Evolutionary conservation across 2,113 vertebrate genomes (phyloP).

Genomic region (Macheiramphus alcinus): DNA sequence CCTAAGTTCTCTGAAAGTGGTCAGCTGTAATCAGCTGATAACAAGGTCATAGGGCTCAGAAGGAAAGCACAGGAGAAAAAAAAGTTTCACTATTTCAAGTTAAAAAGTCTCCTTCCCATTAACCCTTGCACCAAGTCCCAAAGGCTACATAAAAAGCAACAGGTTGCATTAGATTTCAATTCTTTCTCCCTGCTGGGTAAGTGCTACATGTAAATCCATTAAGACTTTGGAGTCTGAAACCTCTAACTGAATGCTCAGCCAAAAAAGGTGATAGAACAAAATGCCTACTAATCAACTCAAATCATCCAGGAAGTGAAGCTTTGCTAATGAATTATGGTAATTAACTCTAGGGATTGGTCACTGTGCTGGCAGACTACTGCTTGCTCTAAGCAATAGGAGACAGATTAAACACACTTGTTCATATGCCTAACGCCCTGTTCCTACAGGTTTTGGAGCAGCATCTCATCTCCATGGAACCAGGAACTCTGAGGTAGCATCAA

Average conservation of each 20-base stretch:
- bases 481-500: not conserved
- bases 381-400: not conserved
- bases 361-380: not conserved
- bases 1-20: not conserved
- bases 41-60: not conserved
- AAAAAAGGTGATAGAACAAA: slow-evolving; percentile 21
- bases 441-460: not conserved
- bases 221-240: not conserved
- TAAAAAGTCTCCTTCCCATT: not conserved
- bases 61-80: not conserved
- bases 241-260: not conserved
- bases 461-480: not conserved
- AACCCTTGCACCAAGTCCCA: not conserved
- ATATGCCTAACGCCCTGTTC: not conserved
- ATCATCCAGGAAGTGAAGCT: slow-evolving; percentile 13
- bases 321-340: slow-evolving; percentile 18
- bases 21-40: not conserved
- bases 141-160: not conserved
- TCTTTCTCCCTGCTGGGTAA: not conserved
- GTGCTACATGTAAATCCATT: not conserved
- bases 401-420: not conserved
- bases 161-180: not conserved
- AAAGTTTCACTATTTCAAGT: not conserved
- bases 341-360: slow-evolving; percentile 7
- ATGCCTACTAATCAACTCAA: not conserved